Conservation (phyloP, 1,140 invertebrate species). For the Atta texana region DNA sequence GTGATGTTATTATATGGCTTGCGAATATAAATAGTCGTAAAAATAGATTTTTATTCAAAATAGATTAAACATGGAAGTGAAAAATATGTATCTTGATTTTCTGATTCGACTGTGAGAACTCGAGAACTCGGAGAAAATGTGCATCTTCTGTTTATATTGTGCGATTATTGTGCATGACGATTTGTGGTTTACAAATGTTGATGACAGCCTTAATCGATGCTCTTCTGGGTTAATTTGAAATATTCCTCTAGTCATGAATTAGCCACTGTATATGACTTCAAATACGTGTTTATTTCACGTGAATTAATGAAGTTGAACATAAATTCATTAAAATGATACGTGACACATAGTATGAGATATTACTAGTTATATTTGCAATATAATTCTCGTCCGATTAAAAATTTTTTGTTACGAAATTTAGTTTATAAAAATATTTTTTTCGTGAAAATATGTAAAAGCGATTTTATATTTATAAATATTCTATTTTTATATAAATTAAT, state of each 20-base stretch:
- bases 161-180: not conserved
- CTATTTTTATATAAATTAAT: not conserved
- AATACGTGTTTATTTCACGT: not conserved
- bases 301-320: constrained; percentile 28
- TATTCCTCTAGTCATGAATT: constrained; percentile 8
- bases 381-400: not conserved
- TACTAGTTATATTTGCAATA: not conserved
- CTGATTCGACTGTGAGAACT: constrained; percentile 1
- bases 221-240: not conserved
- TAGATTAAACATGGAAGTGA: not conserved
- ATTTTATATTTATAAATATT: not conserved
- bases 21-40: not conserved
- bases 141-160: not conserved
- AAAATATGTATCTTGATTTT: not conserved
- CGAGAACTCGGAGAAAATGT: not conserved
- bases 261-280: not conserved
- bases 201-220: constrained; percentile 31
- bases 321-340: not conserved
- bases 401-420: not conserved
- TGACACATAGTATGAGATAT: not conserved
- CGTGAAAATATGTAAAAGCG: not conserved
- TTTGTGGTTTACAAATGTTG: constrained; percentile 20
- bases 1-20: not conserved
- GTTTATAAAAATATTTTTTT: constrained; percentile 16
- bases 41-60: not conserved